Base-by-base conservation (phyloP, 2,888 invertebrate genomes). In the Seira ritae region DNA sequence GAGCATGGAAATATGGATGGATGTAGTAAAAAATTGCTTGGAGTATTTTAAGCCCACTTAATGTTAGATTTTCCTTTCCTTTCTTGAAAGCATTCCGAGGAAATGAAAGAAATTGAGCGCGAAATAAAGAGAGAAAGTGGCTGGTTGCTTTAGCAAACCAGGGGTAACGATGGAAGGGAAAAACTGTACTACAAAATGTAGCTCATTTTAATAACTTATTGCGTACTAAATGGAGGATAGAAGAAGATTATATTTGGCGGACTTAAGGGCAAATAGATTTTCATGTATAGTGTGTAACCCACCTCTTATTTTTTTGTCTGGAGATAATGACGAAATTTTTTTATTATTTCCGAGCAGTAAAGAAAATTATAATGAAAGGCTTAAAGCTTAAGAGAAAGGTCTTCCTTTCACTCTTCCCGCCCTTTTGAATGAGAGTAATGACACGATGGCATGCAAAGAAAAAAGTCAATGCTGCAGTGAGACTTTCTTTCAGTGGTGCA, bases 121-220 rank as follows among this genome's bases (percentile, higher is more conserved):
- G 62, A 31, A 73, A 71, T n/a, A 24, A 60, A 55, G 17, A 37
- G 24, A 23, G 67, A 75, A 60, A 50, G n/a, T 60, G 31, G 2
- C 2, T 31, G 8, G 31, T 31, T 31, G 31, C n/a, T n/a, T n/a
- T n/a, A n/a, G n/a, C n/a, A n/a, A n/a, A n/a, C n/a, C n/a, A n/a
- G n/a, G n/a, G n/a, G n/a, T n/a, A n/a, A n/a, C 8, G 31, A 31
- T 31, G 31, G 12, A 46, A 4, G 22, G 76, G 60, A 2, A 20
- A 65, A n/a, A 31, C 65, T 60, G 60, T 37, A 19, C 42, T 62
- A 55, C 23, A 66, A 70, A 74, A 66, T 46, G 50, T 37, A 20
- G n/a, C 62, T 31, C 72, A 24, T 73, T 73, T 60, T 73, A 73
- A 62, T 62, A 60, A 37, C 62, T 62, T 73, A 73, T 62, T 31